Conservation (phyloP, 2,797 vertebrate genomes). For the Fundulus diaphanus region DNA sequence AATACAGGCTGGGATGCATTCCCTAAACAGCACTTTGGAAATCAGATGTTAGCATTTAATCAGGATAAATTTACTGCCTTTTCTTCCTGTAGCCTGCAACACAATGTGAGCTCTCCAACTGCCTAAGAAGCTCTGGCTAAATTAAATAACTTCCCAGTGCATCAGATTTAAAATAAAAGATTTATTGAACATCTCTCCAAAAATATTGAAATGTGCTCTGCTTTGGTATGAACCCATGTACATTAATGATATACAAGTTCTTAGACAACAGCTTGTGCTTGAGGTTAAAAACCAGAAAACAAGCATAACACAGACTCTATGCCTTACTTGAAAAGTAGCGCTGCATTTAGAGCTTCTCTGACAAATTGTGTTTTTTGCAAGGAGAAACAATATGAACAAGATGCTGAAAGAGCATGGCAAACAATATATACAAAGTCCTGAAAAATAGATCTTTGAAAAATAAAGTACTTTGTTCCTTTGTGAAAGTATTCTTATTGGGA, state of each 20-base stretch:
- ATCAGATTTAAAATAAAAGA: background rate
- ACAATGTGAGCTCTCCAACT: background rate
- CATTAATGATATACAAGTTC: conserved; percentile 31
- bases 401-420: background rate
- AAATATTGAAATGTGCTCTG: conserved; percentile 39
- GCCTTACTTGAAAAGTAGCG: background rate
- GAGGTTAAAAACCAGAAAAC: conserved; percentile 31
- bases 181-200: conserved; percentile 62
- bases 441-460: background rate
- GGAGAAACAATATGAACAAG: background rate
- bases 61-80: background rate
- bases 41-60: background rate
- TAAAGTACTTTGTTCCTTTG: background rate
- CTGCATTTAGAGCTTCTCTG: background rate
- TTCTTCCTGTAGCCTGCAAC: background rate
- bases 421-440: background rate
- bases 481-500: background rate
- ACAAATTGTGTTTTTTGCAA: background rate
- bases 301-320: background rate
- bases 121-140: background rate
- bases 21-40: background rate
- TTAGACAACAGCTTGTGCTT: conserved; percentile 9
- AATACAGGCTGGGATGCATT: no score
- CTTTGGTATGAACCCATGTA: conserved; percentile 64
- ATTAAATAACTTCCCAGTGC: background rate